Conservation (phyloP, 2,888 invertebrate species). For the Pilophorus perplexus region DNA sequence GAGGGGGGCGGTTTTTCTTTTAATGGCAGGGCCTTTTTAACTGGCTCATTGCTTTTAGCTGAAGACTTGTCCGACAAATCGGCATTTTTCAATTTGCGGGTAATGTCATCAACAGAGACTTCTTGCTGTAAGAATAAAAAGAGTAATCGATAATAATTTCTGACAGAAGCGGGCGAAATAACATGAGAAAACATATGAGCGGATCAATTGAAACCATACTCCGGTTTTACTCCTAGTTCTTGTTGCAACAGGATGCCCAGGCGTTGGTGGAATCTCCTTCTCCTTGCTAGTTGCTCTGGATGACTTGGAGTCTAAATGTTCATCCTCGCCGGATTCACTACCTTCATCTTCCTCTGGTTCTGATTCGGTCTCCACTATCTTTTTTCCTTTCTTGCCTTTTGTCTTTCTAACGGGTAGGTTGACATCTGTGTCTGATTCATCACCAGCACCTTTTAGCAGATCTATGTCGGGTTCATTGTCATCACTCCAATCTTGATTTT, state of each 20-base stretch:
- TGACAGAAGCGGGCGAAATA: no score
- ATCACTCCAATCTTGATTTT: slow-evolving; percentile 58
- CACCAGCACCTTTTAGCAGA: slow-evolving; percentile 34
- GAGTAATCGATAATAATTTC: no score
- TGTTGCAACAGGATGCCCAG: not conserved
- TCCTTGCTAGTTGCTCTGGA: not conserved
- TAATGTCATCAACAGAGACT: slow-evolving; percentile 27
- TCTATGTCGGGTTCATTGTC: slow-evolving; percentile 56
- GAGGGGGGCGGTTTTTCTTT: slow-evolving; percentile 37
- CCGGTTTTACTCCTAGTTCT: not conserved
- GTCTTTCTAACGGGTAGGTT: slow-evolving; percentile 32
- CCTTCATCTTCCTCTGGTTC: slow-evolving; percentile 38
- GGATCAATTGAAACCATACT: no score
- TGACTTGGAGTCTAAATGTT: not conserved
- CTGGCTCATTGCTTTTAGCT: slow-evolving; percentile 38
- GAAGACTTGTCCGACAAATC: slow-evolving; percentile 26
- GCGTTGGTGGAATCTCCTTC: not conserved
- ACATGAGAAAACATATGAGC: no score
- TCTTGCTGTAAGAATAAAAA: no score
- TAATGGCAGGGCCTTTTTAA: slow-evolving; percentile 35
- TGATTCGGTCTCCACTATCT: slow-evolving; percentile 46
- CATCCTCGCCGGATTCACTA: slow-evolving; percentile 29
- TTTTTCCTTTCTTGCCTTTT: slow-evolving; percentile 50
- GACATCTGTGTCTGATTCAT: slow-evolving; percentile 32
- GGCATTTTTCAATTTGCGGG: slow-evolving; percentile 21